These are phyloP conservation scores for Papilio elwesi DNA, from an alignment of 2,888 invertebrate species.

Conservation along the genomic window DNA sequence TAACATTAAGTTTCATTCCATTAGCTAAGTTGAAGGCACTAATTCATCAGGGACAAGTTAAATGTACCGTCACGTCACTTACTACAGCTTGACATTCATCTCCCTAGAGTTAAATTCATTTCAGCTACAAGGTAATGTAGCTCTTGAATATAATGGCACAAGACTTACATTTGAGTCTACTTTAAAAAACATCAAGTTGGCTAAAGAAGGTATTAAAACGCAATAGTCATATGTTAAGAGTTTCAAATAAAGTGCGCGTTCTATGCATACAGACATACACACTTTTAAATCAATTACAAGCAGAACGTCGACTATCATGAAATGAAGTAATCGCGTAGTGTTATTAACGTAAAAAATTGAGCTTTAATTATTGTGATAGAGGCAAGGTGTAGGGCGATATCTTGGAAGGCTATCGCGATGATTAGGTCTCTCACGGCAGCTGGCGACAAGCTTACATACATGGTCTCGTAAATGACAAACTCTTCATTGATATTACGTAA, in stretches of 20 bases:
- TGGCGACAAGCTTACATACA: background rate
- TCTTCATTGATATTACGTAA: background rate
- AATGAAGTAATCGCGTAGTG: background rate
- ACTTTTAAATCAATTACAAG: constrained; percentile 8
- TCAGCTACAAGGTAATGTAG: background rate
- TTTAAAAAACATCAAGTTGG: too few species aligned
- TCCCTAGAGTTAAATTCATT: constrained; percentile 13
- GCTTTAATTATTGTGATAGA: constrained; percentile 13
- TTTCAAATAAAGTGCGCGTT: background rate
- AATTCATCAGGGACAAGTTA: constrained; percentile 6
- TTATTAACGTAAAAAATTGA: constrained; percentile 14
- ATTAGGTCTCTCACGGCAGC: background rate
- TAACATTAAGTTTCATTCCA: background rate
- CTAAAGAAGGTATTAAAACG: background rate
- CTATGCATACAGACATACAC: background rate
- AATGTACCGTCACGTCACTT: constrained; percentile 4
- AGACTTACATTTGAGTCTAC: background rate
- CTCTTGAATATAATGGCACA: background rate
- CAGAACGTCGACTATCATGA: background rate
- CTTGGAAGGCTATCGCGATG: constrained; percentile 19
- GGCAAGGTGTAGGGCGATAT: constrained; percentile 16
- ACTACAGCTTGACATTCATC: background rate
- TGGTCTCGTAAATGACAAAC: background rate
- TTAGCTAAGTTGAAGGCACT: background rate
- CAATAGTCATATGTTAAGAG: too few species aligned